These are phyloP conservation scores for Syrmaticus mikado DNA, from an alignment of 2,113 vertebrate species.

Conservation along the genomic window DNA sequence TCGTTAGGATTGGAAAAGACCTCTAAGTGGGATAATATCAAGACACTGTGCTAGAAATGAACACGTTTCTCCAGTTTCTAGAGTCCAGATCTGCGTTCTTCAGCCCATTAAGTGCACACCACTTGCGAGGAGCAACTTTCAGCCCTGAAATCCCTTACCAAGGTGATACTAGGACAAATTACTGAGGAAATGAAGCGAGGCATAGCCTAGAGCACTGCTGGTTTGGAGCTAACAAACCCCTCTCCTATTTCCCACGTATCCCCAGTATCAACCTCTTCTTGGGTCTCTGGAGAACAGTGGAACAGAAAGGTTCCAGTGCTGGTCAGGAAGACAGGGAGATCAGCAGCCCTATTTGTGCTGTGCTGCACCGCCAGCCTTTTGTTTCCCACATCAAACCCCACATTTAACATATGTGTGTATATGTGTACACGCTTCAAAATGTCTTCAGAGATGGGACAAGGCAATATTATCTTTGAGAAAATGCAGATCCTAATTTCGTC, in stretches of 20 bases:
- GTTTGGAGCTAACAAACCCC: background rate
- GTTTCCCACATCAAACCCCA: background rate
- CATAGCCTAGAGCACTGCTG: background rate
- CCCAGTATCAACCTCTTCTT: background rate
- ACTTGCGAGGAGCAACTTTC: background rate
- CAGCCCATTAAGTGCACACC: background rate
- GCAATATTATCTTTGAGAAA: constrained; percentile 71
- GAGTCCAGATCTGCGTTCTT: background rate
- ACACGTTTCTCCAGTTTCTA: background rate
- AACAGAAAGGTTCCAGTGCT: background rate
- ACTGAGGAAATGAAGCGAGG: background rate
- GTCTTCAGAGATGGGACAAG: constrained; percentile 29
- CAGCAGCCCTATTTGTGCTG: background rate
- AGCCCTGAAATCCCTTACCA: background rate
- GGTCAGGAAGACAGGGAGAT: background rate
- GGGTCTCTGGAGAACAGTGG: background rate
- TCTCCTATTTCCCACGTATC: background rate
- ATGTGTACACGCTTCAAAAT: background rate
- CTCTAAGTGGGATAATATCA: background rate
- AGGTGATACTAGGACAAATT: background rate
- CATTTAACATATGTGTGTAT: background rate
- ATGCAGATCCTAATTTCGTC: constrained; percentile 46
- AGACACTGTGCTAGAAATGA: background rate
- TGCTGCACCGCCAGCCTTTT: background rate
- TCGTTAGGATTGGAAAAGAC: no score